Conservation (phyloP, 2,113 vertebrate genomes). For the Acanthochromis polyacanthus region DNA sequence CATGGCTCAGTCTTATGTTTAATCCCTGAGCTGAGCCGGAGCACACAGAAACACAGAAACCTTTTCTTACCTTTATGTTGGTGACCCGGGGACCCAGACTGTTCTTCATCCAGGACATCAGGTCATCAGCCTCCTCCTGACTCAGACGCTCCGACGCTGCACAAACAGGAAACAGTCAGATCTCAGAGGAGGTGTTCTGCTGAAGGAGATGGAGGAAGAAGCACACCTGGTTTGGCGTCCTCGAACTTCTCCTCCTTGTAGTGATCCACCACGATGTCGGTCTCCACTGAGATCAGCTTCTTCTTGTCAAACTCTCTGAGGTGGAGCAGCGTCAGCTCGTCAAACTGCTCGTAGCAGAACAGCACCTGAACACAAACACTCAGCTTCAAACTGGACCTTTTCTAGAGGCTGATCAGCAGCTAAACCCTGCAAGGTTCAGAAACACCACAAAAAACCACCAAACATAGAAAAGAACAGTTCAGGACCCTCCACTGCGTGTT, state of each 20-base stretch:
- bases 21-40: no score
- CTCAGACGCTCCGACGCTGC: conserved; percentile 88
- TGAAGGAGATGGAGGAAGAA: not conserved
- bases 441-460: no score
- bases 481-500: no score
- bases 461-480: no score
- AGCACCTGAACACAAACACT: conserved; percentile 87
- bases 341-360: conserved; percentile 98
- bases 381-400: no score
- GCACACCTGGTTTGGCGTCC: conserved; percentile 86
- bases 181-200: not conserved
- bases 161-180: conserved; percentile 8
- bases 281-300: conserved; percentile 96
- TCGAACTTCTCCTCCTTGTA: conserved; percentile 97
- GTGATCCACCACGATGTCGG: conserved; percentile 97
- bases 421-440: no score
- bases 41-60: no score
- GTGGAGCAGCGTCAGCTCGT: conserved; percentile 95
- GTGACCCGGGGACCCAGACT: conserved; percentile 88
- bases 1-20: no score
- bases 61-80: conserved; percentile 88
- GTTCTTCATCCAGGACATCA: conserved; percentile 97
- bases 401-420: no score
- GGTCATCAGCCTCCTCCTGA: conserved; percentile 89
- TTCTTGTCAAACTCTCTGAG: conserved; percentile 96